Evolutionary conservation across 1,140 invertebrate species (phyloP), one percentile per base, ranked within the genome.

Genomic region (Aphelinus atriplicis): DNA sequence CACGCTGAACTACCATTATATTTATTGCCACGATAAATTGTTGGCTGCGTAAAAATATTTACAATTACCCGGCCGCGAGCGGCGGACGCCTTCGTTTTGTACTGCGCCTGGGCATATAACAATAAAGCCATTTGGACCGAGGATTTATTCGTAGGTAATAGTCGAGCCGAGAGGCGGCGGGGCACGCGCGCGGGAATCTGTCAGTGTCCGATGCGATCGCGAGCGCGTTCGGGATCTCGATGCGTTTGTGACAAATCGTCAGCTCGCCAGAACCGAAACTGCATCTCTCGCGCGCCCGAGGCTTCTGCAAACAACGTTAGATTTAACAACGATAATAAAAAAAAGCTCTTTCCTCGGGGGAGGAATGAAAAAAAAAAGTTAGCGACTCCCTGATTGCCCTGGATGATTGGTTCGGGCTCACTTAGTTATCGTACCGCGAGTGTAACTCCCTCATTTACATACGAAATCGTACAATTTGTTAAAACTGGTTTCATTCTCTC

Each of bases 401-500:
- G 64, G 65, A 65, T 42, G 43, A 72, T 10, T 57, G 71, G 7
- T 57, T 64, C 46, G 50, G 43, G 5, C 9, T 57, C n/a, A 9
- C 3, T 5, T 63, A 55, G 26, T 26, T 26, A 53, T 64, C 26
- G 26, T 26, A 1, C 64, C 50, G 3, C 45, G 46, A 2, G 43
- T 42, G 43, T 47, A 26, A 9, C 51, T 42, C n/a, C 10, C 7
- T 42, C 64, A 53, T 61, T 65, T 57, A 10, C 62, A 66, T 68
- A 60, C 47, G 47, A 61, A 73, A 68, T 68, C 42, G 48, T 60
- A 60, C 47, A 45, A 66, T 73, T 73, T 66, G 56, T 73, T 66
- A n/a, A 42, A 66, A 73, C 63, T 65, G 47, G 55, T 73, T 73
- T 66, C 9, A 10, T 9, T 70, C 48, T 26, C 58, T 51, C 46